phyloP scores from a whole-genome alignment of 1,140 invertebrate genomes.

The Yoshiicerus persimilis region DNA sequence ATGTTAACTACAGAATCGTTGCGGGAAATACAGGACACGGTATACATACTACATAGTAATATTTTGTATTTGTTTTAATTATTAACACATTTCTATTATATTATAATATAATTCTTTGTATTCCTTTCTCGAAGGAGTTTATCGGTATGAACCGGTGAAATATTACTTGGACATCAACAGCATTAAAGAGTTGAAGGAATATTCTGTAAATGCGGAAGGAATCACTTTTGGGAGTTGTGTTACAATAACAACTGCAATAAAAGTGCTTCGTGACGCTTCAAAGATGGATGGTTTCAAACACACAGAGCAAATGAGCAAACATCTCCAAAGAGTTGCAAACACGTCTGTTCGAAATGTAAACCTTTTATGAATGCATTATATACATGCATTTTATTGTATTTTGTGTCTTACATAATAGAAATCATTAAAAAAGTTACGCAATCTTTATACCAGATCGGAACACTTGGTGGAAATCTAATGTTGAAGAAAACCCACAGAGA shows the following conservation, averaged over 20 bases:
- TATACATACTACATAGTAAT: no score
- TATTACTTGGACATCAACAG: not conserved
- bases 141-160: not conserved
- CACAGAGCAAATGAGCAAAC: conserved; percentile 61
- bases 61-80: not conserved
- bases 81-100: not conserved
- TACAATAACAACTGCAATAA: conserved; percentile 56
- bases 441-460: not conserved
- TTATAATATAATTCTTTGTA: not conserved
- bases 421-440: not conserved
- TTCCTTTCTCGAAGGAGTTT: not conserved
- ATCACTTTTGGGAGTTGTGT: conserved; percentile 20
- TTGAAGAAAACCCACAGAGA: conserved; percentile 57
- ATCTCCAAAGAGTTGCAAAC: conserved; percentile 71
- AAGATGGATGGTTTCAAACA: conserved; percentile 54
- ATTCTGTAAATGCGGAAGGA: not conserved
- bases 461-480: conserved; percentile 57
- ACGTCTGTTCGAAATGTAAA: conserved; percentile 70
- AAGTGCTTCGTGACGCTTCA: conserved; percentile 60
- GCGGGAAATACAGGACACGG: conserved; percentile 72
- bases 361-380: not conserved
- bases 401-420: no score
- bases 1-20: conserved; percentile 58
- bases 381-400: no score
- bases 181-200: not conserved